These are phyloP conservation scores for Anomalospiza imberbis DNA, from an alignment of 2,797 vertebrate species.

Conservation along the genomic window DNA sequence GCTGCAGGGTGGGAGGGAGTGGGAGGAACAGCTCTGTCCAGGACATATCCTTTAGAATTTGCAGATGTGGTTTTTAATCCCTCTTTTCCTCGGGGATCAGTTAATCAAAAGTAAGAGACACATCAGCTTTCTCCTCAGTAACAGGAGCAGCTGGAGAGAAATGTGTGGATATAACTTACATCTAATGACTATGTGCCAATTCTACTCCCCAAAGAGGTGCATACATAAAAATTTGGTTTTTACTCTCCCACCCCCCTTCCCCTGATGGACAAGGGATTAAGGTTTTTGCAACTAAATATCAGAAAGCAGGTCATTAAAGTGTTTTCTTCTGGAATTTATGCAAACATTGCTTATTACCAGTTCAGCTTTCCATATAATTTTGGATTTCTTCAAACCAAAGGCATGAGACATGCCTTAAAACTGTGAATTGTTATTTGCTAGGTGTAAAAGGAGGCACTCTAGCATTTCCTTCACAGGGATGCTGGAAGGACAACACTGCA, in stretches of 20 bases:
- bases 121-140: not conserved
- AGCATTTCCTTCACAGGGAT: not conserved
- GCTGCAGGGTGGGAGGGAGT: rapidly evolving
- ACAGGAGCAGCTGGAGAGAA: slow-evolving; percentile 23
- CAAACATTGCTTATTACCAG: not conserved
- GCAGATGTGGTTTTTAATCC: not conserved
- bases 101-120: slow-evolving; percentile 16
- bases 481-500: not conserved
- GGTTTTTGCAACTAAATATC: not conserved
- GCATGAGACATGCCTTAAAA: not conserved
- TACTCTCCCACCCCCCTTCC: not conserved
- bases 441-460: not conserved
- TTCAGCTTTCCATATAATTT: not conserved
- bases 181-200: not conserved
- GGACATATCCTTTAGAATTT: not conserved
- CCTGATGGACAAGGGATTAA: not conserved
- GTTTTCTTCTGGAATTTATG: not conserved
- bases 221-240: not conserved
- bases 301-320: not conserved
- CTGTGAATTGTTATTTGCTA: not conserved
- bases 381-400: not conserved
- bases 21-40: not conserved
- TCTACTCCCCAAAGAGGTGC: not conserved
- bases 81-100: not conserved
- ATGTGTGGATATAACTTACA: not conserved